These are phyloP conservation scores for Protonemura montana DNA, from an alignment of 2,888 invertebrate genomes.

Conservation along the genomic window DNA sequence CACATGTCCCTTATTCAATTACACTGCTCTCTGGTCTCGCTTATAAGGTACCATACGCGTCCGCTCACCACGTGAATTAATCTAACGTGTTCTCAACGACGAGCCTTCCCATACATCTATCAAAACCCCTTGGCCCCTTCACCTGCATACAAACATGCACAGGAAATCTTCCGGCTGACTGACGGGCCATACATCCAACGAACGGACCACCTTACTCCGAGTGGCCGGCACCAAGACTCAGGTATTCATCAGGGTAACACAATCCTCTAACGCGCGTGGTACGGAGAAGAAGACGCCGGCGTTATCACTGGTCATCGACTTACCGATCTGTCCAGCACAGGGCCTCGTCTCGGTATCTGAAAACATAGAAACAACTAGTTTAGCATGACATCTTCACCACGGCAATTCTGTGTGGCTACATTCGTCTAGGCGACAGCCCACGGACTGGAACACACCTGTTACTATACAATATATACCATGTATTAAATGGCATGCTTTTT, in stretches of 20 bases:
- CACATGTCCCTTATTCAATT: background rate
- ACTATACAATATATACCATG: background rate
- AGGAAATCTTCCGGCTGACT: conserved; percentile 7
- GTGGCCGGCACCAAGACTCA: background rate
- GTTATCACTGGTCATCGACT: conserved; percentile 55
- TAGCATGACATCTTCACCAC: background rate
- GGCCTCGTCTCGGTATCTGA: conserved; percentile 87
- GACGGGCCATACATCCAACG: background rate
- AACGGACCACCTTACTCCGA: conserved; percentile 5
- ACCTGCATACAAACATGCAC: background rate
- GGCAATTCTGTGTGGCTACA: background rate
- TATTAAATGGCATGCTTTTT: background rate
- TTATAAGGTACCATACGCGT: background rate
- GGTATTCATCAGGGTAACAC: background rate
- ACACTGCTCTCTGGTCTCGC: background rate
- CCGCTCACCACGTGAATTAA: background rate
- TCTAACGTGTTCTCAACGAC: background rate
- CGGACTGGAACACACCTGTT: background rate
- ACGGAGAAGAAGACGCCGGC: background rate
- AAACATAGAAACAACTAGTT: conserved; percentile 61
- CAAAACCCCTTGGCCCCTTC: background rate
- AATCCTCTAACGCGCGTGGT: background rate
- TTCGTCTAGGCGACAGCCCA: background rate
- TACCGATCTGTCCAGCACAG: conserved; percentile 91
- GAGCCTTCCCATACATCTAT: background rate